Evolutionary conservation across 2,888 invertebrate genomes (phyloP).

Genomic region (Hesperia comma): DNA sequence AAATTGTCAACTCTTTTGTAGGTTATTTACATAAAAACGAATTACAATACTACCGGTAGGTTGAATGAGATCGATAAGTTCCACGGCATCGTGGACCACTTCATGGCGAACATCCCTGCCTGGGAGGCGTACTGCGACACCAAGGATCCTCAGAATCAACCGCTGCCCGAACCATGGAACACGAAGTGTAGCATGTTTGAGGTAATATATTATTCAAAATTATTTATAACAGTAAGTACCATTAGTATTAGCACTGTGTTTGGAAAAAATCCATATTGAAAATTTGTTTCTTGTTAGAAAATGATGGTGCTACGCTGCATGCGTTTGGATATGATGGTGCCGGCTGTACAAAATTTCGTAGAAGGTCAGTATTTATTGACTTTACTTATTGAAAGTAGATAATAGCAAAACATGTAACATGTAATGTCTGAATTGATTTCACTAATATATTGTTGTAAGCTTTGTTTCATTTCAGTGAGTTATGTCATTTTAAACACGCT

Average conservation of each 20-base stretch:
- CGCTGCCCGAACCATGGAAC: constrained; percentile 89
- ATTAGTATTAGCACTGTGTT: too few relatives aligned
- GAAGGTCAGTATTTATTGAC: constrained; percentile 67
- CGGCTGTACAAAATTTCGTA: constrained; percentile 89
- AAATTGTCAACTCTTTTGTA: too few relatives aligned
- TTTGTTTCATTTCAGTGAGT: too few relatives aligned
- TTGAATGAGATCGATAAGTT: constrained; percentile 74
- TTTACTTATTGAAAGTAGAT: not conserved
- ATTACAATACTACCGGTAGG: constrained; percentile 51
- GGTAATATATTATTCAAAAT: constrained; percentile 51
- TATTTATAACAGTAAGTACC: too few relatives aligned
- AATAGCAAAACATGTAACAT: too few relatives aligned
- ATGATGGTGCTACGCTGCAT: constrained; percentile 91
- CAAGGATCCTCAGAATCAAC: constrained; percentile 87
- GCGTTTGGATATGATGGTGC: constrained; percentile 94
- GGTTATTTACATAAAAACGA: too few relatives aligned
- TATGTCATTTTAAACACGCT: too few relatives aligned
- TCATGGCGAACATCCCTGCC: constrained; percentile 75
- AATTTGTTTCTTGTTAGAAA: constrained; percentile 78
- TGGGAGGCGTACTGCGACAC: constrained; percentile 92
- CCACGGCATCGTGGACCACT: constrained; percentile 87
- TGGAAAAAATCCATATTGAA: not conserved
- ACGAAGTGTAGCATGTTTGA: constrained; percentile 85
- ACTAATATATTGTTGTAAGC: too few relatives aligned
- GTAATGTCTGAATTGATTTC: too few relatives aligned